These are phyloP conservation scores for Gymnothorax javanicus DNA, from an alignment of 2,797 vertebrate genomes.

Conservation along the genomic window DNA sequence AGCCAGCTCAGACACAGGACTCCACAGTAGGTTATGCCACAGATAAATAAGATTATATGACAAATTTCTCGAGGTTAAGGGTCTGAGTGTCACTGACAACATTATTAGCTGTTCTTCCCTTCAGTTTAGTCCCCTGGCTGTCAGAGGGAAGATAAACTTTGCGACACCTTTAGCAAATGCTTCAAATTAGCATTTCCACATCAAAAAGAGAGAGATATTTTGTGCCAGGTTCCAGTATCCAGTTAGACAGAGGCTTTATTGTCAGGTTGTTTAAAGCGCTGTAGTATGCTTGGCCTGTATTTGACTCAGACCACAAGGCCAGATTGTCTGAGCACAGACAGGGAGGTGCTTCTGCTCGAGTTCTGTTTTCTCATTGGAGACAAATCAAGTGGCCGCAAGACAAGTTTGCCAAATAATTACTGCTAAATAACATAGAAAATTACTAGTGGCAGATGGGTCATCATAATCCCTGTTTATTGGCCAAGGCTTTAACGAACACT, in stretches of 20 bases:
- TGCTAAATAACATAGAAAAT: not conserved
- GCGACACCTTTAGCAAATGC: not conserved
- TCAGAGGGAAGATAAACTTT: not conserved
- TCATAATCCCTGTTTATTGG: not conserved
- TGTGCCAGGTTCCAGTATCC: not conserved
- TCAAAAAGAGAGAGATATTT: not conserved
- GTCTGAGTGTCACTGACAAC: not conserved
- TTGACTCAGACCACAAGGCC: not conserved
- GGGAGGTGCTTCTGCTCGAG: not conserved
- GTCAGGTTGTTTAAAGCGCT: not conserved
- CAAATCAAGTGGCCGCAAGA: not conserved
- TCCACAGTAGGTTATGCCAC: not conserved
- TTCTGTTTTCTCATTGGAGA: not conserved
- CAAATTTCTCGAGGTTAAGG: not conserved
- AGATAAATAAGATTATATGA: not conserved
- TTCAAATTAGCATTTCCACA: not conserved
- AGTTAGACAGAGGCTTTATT: not conserved
- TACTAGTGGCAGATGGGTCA: not conserved
- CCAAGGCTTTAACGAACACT: not conserved
- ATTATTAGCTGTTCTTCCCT: not conserved
- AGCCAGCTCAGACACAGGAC: not conserved
- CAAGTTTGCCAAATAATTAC: not conserved
- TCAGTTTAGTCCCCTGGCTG: not conserved
- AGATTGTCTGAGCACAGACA: not conserved
- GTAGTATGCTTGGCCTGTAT: not conserved